These are phyloP conservation scores for Phasia obesa DNA, from an alignment of 2,888 invertebrate genomes.

Conservation along the genomic window DNA sequence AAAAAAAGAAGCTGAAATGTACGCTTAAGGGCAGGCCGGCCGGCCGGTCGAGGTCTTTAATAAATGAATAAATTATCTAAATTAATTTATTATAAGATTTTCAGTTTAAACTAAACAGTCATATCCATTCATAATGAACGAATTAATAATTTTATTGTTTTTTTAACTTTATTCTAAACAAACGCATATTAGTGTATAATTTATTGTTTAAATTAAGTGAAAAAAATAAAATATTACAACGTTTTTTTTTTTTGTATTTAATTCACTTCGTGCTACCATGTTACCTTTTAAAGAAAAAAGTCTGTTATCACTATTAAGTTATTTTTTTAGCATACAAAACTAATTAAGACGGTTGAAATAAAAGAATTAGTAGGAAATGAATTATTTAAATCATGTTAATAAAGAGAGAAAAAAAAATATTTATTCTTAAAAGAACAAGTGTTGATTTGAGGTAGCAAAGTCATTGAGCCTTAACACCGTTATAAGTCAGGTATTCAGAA, in stretches of 20 bases:
- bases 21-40: not conserved
- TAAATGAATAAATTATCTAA: slow-evolving; percentile 32
- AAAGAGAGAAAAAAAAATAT: not conserved
- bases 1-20: slow-evolving; percentile 13
- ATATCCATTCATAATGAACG: not conserved
- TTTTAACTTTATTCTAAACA: not conserved
- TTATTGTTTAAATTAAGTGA: slow-evolving; percentile 30
- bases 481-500: too few relatives aligned
- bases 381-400: not conserved
- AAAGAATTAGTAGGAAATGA: slow-evolving; percentile 17
- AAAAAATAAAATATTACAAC: not conserved
- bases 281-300: not conserved
- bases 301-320: slow-evolving; percentile 3
- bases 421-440: not conserved
- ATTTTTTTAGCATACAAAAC: slow-evolving; percentile 15
- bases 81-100: slow-evolving; percentile 23
- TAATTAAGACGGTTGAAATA: slow-evolving; percentile 12
- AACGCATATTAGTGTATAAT: slow-evolving; percentile 1
- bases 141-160: not conserved
- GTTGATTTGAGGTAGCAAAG: not conserved
- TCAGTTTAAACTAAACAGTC: not conserved
- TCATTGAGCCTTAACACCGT: too few relatives aligned
- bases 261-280: not conserved
- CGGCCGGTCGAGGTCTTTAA: too few relatives aligned
- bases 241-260: not conserved